phyloP scores from a whole-genome alignment of 2,797 vertebrate genomes.

The Protosalanx chinensis region DNA sequence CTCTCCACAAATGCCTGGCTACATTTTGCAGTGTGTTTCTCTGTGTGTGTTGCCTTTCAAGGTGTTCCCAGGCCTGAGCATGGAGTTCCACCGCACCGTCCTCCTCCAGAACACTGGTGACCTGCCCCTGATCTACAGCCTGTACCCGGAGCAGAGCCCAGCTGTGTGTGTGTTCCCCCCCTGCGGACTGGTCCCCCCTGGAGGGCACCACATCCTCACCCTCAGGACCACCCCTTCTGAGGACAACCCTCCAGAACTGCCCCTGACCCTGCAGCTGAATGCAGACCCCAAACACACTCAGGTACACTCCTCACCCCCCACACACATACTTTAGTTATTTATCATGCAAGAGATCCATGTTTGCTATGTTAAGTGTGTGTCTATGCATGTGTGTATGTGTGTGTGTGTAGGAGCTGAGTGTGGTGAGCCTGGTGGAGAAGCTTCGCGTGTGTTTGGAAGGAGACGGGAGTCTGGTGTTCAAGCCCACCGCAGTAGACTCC shows the following conservation, averaged over 20 bases:
- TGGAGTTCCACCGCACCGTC: slow-evolving; percentile 72
- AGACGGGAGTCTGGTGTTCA: slow-evolving; percentile 77
- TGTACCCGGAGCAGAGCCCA: slow-evolving; percentile 62
- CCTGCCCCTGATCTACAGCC: slow-evolving; percentile 75
- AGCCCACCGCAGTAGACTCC: slow-evolving; percentile 77
- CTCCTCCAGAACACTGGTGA: slow-evolving; percentile 80
- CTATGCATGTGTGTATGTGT: slow-evolving; percentile 17
- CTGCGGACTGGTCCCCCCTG: slow-evolving; percentile 76
- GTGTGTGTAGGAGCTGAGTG: slow-evolving; percentile 73
- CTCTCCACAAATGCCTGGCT: background rate
- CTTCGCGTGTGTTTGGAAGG: slow-evolving; percentile 75
- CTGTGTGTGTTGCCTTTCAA: slow-evolving; percentile 46
- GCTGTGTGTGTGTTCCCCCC: slow-evolving; percentile 72
- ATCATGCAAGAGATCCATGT: background rate
- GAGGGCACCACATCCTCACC: slow-evolving; percentile 82
- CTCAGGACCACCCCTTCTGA: slow-evolving; percentile 73
- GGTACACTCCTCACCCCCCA: slow-evolving; percentile 65
- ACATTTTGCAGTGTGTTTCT: background rate
- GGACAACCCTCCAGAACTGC: slow-evolving; percentile 59
- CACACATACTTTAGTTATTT: slow-evolving; percentile 39
- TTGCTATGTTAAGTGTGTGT: slow-evolving; percentile 4
- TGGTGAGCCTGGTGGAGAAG: slow-evolving; percentile 74
- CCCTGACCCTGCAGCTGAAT: slow-evolving; percentile 80
- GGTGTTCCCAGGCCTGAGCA: slow-evolving; percentile 79
- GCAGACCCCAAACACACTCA: slow-evolving; percentile 71